phyloP scores from a whole-genome alignment of 2,888 invertebrate species.

The Drosophila falleni region DNA sequence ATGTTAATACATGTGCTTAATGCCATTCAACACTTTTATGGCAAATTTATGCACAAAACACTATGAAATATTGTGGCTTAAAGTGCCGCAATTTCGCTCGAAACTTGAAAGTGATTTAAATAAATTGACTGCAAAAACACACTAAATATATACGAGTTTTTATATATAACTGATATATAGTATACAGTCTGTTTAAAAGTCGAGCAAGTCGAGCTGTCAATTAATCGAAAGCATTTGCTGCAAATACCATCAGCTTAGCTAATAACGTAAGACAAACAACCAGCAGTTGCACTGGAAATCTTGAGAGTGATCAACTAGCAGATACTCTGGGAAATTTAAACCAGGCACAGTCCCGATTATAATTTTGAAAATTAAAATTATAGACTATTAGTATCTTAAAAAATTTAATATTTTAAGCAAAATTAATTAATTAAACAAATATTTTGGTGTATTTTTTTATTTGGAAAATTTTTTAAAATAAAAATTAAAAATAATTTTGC shows the following conservation, averaged over 20 bases:
- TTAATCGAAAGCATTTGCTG: constrained; percentile 58
- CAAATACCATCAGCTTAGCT: constrained; percentile 58
- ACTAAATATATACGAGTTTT: not conserved
- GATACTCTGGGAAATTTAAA: constrained; percentile 8
- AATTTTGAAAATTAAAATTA: too few relatives aligned
- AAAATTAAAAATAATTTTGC: not conserved
- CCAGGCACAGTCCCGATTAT: not conserved
- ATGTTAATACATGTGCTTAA: constrained; percentile 61
- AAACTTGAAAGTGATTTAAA: constrained; percentile 57
- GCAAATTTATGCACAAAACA: constrained; percentile 65
- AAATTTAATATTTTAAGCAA: too few relatives aligned
- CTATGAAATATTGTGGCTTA: constrained; percentile 61
- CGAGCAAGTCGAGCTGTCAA: constrained; percentile 43
- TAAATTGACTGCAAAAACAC: constrained; percentile 52
- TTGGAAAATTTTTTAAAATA: not conserved
- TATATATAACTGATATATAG: not conserved
- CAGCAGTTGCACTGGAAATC: not conserved
- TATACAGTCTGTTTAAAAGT: not conserved
- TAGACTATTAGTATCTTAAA: too few relatives aligned
- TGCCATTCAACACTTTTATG: constrained; percentile 67
- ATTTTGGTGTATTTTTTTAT: too few relatives aligned
- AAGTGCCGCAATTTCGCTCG: constrained; percentile 56
- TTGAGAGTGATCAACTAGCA: not conserved
- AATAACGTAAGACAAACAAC: constrained; percentile 47
- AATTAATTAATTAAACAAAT: too few relatives aligned